These are phyloP conservation scores for Leucophenga maculata DNA, from an alignment of 2,888 invertebrate genomes.

Conservation along the genomic window DNA sequence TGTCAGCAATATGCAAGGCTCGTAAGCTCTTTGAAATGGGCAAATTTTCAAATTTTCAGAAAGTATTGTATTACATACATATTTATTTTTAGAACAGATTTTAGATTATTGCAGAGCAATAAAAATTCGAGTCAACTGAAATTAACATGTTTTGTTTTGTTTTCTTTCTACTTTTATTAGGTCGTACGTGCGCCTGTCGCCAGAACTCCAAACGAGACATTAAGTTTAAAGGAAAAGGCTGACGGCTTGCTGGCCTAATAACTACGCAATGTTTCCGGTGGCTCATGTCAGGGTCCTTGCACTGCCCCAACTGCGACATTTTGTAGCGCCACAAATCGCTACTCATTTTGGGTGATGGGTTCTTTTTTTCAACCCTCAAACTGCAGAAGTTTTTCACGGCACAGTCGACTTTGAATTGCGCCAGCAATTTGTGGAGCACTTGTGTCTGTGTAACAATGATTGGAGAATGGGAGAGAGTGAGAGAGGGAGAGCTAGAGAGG, in stretches of 20 bases:
- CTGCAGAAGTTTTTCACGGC: background rate
- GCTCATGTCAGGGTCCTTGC: constrained; percentile 10
- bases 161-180: constrained; percentile 59
- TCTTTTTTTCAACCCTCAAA: constrained; percentile 24
- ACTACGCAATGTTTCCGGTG: constrained; percentile 22
- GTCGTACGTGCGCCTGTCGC: constrained; percentile 56
- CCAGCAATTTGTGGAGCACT: too few species aligned
- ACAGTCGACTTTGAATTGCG: constrained; percentile 17
- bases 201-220: constrained; percentile 13
- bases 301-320: constrained; percentile 12
- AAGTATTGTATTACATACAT: too few species aligned
- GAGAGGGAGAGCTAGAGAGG: constrained; percentile 18
- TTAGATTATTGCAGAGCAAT: too few species aligned
- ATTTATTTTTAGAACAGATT: too few species aligned
- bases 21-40: too few species aligned
- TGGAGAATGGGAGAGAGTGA: too few species aligned
- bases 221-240: constrained; percentile 38
- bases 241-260: constrained; percentile 51
- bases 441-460: too few species aligned
- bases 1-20: too few species aligned
- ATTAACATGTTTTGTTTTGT: background rate
- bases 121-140: background rate
- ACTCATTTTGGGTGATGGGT: background rate
- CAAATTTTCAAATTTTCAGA: too few species aligned
- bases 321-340: too few species aligned